phyloP scores from a whole-genome alignment of 2,113 vertebrate genomes.

The Boulengerochromis microlepis region DNA sequence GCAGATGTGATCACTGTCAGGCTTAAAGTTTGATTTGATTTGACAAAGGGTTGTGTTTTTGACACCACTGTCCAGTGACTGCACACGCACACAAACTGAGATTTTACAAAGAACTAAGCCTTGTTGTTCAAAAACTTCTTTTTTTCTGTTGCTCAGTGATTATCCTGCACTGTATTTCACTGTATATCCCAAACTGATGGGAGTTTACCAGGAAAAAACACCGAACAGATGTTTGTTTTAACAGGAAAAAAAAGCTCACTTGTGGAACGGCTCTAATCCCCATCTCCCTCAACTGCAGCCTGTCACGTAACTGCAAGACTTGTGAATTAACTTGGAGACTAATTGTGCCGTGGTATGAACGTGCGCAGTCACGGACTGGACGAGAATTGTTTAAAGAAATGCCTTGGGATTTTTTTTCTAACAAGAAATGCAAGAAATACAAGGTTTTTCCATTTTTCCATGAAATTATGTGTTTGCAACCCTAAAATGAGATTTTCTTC shows the following conservation, averaged over 20 bases:
- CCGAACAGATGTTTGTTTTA: conserved; percentile 39
- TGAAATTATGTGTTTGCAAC: neutral
- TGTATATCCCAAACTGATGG: neutral
- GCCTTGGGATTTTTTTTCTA: neutral
- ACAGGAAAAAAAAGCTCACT: conserved; percentile 12
- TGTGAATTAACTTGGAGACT: conserved; percentile 23
- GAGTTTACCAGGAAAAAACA: conserved; percentile 9
- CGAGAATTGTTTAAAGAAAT: conserved; percentile 47
- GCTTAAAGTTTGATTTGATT: neutral
- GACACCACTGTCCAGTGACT: neutral
- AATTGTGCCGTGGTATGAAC: neutral
- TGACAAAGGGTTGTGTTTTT: neutral
- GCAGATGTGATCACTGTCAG: neutral
- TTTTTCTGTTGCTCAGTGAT: neutral
- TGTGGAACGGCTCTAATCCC: conserved; percentile 21
- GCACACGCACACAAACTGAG: neutral
- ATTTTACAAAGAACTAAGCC: neutral
- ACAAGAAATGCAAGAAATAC: neutral
- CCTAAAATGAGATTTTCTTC: neutral
- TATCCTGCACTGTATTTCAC: neutral
- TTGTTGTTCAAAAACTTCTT: neutral
- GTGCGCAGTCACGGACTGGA: neutral
- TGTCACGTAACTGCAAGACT: conserved; percentile 19
- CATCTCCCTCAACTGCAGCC: conserved; percentile 1
- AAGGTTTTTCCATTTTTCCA: neutral